A percentile compares a stretch with the other conserved stretches of the same genome.
These are phyloP conservation scores for Sebastes vulpes DNA, from an alignment of 2,797 vertebrate species.

Conservation along the genomic window DNA sequence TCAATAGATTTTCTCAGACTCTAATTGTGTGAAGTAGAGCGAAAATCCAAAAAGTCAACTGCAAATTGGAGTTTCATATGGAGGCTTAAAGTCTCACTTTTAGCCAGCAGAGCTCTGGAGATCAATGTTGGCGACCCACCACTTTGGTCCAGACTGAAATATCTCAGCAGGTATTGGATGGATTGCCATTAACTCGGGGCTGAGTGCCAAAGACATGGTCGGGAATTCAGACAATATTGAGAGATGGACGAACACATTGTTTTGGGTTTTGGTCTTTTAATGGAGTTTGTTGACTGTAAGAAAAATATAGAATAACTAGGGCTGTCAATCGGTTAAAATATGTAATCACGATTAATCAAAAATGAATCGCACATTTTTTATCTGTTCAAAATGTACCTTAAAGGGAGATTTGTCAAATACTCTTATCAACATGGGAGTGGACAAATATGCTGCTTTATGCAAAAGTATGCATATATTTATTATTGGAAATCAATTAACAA, in stretches of 20 bases:
- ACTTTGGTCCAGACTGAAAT: neutral
- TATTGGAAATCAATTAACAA: too few species aligned
- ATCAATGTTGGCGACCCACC: neutral
- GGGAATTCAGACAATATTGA: neutral
- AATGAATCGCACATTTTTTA: too few species aligned
- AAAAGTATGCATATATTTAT: too few species aligned
- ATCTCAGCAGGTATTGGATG: neutral
- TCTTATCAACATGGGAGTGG: too few species aligned
- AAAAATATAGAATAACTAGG: neutral
- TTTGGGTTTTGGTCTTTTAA: neutral
- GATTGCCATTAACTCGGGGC: neutral
- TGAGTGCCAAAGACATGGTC: neutral
- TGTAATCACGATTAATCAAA: too few species aligned
- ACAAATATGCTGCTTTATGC: too few species aligned
- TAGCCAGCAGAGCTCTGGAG: neutral
- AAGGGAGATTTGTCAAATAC: too few species aligned
- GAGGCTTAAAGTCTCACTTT: neutral
- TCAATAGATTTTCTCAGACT: neutral
- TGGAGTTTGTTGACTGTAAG: neutral
- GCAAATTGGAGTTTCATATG: neutral
- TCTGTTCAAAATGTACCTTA: too few species aligned
- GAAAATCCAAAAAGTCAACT: neutral
- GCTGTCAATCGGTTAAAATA: too few species aligned
- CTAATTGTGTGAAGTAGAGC: constrained; percentile 23
- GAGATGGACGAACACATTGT: neutral